A percentile compares a stretch with the other conserved stretches of the same genome.
These are phyloP conservation scores for Diceros bicornis DNA, from an alignment of 2,797 vertebrate genomes.

Conservation along the genomic window DNA sequence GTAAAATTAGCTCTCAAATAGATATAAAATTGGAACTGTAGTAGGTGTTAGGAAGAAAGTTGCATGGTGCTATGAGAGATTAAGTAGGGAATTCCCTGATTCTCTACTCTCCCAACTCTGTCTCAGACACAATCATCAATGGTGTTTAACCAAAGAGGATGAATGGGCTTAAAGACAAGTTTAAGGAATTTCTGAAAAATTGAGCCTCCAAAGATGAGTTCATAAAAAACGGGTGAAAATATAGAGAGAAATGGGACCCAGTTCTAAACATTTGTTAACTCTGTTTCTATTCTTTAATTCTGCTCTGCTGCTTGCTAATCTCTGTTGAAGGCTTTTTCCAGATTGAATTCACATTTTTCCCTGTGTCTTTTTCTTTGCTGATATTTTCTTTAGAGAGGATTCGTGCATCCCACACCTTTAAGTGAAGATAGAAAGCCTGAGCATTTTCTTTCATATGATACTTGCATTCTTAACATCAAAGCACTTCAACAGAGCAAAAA, in stretches of 20 bases:
- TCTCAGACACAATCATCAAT: background rate
- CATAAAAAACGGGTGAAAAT: background rate
- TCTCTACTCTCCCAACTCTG: background rate
- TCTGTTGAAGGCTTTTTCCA: background rate
- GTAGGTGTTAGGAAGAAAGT: background rate
- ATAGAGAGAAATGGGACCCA: background rate
- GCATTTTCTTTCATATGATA: background rate
- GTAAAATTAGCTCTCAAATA: background rate
- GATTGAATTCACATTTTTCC: background rate
- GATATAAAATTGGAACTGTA: background rate
- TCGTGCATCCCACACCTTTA: background rate
- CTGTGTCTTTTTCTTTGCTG: background rate
- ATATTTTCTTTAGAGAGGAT: background rate
- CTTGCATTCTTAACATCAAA: background rate
- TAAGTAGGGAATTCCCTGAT: background rate
- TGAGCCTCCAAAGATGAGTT: background rate
- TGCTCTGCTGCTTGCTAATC: background rate
- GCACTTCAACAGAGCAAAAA: background rate
- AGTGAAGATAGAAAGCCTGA: background rate
- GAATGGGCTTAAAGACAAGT: background rate
- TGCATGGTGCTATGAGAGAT: background rate
- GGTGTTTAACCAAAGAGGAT: background rate
- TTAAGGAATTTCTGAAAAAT: constrained; percentile 7
- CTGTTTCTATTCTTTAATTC: background rate
- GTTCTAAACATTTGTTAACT: background rate